A percentile compares a stretch with the other conserved stretches of the same genome.
phyloP scores from a whole-genome alignment of 2,797 vertebrate species.

The Potorous gilbertii region DNA sequence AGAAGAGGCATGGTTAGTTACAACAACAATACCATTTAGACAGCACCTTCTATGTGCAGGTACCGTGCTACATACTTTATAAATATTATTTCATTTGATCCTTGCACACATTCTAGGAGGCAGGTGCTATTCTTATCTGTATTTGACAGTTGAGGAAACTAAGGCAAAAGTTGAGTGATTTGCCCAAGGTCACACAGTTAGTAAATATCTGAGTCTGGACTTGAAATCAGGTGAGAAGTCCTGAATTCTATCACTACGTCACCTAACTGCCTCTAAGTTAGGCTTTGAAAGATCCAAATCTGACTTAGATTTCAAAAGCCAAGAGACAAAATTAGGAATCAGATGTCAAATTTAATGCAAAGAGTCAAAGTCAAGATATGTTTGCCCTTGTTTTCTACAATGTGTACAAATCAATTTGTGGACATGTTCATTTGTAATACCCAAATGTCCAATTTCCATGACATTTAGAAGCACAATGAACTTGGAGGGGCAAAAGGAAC shows the following conservation, averaged over 20 bases:
- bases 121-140: not conserved
- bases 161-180: not conserved
- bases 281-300: not conserved
- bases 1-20: not conserved
- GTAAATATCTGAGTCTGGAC: not conserved
- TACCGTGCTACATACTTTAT: not conserved
- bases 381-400: not conserved
- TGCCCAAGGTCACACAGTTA: not conserved
- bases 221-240: not conserved
- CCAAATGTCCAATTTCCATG: not conserved
- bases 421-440: not conserved
- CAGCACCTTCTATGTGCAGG: not conserved
- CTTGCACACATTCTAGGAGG: not conserved
- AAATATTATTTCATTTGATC: not conserved
- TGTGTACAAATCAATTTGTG: not conserved
- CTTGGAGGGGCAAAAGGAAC: not conserved
- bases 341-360: not conserved
- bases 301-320: not conserved
- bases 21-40: not conserved
- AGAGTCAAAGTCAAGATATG: not conserved
- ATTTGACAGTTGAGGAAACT: not conserved
- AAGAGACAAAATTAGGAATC: not conserved
- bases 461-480: conserved; percentile 17
- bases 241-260: not conserved
- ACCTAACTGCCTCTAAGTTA: not conserved